Conservation (phyloP, 2,113 vertebrate species). For the Onychostruthus taczanowskii region DNA sequence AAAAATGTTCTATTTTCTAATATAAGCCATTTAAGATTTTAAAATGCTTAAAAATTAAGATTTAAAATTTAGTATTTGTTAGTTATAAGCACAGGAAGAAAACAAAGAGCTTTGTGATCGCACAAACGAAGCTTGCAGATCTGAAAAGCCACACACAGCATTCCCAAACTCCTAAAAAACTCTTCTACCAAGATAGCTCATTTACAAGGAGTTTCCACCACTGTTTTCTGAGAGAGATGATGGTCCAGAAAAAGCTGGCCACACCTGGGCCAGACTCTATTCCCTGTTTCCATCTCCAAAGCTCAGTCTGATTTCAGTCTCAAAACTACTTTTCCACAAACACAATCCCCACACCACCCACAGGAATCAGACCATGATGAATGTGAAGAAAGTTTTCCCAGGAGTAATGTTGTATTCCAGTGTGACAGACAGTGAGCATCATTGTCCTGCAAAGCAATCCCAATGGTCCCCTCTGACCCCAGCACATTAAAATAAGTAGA, state of each 20-base stretch:
- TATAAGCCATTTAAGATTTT: neutral
- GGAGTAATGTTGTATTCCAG: neutral
- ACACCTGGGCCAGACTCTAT: neutral
- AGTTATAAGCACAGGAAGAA: neutral
- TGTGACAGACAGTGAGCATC: neutral
- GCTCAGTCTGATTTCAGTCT: neutral
- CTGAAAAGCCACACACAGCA: neutral
- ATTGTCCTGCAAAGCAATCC: neutral
- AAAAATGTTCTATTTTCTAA: neutral
- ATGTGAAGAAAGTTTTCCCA: neutral
- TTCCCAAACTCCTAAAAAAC: neutral
- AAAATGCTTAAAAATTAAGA: neutral
- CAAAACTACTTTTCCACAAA: neutral
- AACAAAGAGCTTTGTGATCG: neutral
- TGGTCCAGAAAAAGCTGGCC: neutral
- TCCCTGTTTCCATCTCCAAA: neutral
- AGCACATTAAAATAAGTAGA: neutral
- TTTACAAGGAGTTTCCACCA: neutral
- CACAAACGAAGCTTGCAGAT: neutral
- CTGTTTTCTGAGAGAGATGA: neutral
- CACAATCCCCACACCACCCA: neutral
- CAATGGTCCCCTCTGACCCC: neutral
- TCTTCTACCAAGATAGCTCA: neutral
- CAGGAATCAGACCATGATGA: neutral
- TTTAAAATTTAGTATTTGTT: neutral